These are phyloP conservation scores for Trissolcus japonicus DNA, from an alignment of 2,888 invertebrate species.

Conservation along the genomic window DNA sequence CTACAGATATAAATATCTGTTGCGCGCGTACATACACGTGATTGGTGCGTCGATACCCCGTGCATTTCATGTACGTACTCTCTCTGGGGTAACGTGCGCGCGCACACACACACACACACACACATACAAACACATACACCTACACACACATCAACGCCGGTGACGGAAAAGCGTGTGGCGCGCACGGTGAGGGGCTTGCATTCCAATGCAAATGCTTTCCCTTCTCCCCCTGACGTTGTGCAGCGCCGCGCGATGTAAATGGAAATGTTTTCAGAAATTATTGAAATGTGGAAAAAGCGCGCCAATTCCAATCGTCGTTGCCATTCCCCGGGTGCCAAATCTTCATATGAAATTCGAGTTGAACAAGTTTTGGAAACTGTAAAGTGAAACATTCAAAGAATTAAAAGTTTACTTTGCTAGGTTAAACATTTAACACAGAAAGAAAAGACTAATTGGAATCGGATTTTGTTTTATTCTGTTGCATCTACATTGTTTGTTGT, in stretches of 20 bases:
- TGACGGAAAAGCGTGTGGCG: slow-evolving; percentile 36
- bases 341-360: too few species aligned
- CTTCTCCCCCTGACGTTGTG: slow-evolving; percentile 20
- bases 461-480: too few species aligned
- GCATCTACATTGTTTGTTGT: too few species aligned
- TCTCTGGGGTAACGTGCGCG: slow-evolving; percentile 39
- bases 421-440: too few species aligned
- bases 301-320: slow-evolving; percentile 34
- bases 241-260: slow-evolving; percentile 29
- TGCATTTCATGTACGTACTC: slow-evolving; percentile 15
- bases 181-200: slow-evolving; percentile 50
- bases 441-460: too few species aligned
- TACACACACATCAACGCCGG: slow-evolving; percentile 24
- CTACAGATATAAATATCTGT: slow-evolving; percentile 57
- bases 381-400: too few species aligned
- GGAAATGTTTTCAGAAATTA: slow-evolving; percentile 54
- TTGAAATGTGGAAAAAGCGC: slow-evolving; percentile 42
- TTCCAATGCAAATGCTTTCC: slow-evolving; percentile 57
- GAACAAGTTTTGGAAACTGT: too few species aligned
- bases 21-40: slow-evolving; percentile 49
- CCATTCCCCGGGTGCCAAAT: too few species aligned
- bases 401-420: too few species aligned
- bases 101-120: neutral
- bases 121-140: slow-evolving; percentile 29
- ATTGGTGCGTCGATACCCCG: slow-evolving; percentile 36